These are phyloP conservation scores for Sycophaga agraensis DNA, from an alignment of 1,140 invertebrate genomes.

Conservation along the genomic window DNA sequence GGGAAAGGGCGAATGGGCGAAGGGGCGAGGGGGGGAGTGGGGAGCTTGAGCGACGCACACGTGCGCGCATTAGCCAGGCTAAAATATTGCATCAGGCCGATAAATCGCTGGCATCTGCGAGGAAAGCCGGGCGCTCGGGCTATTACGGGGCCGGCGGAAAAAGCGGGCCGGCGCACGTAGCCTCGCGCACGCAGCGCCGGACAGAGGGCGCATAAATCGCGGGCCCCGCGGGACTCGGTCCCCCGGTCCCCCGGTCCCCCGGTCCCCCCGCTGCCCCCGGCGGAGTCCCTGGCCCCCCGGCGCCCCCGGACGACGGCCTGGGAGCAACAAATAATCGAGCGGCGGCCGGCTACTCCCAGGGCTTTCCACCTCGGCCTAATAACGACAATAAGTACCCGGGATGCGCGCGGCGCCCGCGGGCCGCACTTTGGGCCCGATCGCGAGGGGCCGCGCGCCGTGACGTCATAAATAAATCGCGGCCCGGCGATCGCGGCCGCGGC, in stretches of 20 bases:
- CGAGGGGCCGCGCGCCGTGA: background rate
- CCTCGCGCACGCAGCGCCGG: background rate
- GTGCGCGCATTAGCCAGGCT: background rate
- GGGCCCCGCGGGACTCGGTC: too few species aligned
- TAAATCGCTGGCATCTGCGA: background rate
- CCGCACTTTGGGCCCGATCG: background rate
- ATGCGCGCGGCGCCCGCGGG: background rate
- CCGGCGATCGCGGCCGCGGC: background rate
- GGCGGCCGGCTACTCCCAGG: background rate
- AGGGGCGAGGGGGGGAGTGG: background rate
- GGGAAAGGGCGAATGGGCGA: too few species aligned
- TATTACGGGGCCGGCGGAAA: conserved; percentile 1
- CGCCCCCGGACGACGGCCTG: background rate
- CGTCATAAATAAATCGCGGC: conserved; percentile 19
- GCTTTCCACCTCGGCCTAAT: conserved; percentile 22
- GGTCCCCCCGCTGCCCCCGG: too few species aligned
- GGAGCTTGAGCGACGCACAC: too few species aligned
- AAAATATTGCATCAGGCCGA: conserved; percentile 9
- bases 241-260: too few species aligned
- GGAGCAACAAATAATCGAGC: conserved; percentile 22
- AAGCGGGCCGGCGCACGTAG: background rate
- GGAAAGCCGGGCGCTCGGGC: background rate
- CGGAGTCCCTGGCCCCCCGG: too few species aligned
- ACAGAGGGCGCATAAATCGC: too few species aligned
- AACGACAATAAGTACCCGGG: conserved; percentile 24